phyloP scores from a whole-genome alignment of 2,113 vertebrate species.

The Brienomyrus brachyistius region DNA sequence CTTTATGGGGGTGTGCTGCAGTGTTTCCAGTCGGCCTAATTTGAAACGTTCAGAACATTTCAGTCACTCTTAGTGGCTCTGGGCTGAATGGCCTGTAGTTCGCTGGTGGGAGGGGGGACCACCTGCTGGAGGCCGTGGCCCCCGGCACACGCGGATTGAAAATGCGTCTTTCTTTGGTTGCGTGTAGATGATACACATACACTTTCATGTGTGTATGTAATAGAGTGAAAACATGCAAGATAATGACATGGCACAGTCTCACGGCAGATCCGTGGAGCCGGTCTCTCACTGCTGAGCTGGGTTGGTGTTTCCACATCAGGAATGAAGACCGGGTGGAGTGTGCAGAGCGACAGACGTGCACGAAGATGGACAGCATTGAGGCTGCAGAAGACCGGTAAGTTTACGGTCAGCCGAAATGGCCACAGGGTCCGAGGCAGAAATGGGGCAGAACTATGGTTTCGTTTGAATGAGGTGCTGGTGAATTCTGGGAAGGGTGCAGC shows the following conservation, averaged over 20 bases:
- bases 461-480: background rate
- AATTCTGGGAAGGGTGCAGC: background rate
- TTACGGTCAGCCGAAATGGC: background rate
- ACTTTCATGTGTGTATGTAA: background rate
- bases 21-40: background rate
- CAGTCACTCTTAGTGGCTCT: background rate
- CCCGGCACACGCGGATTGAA: background rate
- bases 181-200: background rate
- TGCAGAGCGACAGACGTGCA: slow-evolving; percentile 58
- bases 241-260: background rate
- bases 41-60: background rate
- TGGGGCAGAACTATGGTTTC: background rate
- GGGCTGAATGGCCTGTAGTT: background rate
- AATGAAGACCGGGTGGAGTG: slow-evolving; percentile 61
- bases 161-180: background rate
- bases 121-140: background rate
- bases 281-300: background rate
- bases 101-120: background rate
- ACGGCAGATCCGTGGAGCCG: background rate
- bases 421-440: background rate
- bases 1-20: background rate
- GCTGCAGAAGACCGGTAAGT: slow-evolving; percentile 62
- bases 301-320: slow-evolving; percentile 40
- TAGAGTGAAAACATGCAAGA: background rate
- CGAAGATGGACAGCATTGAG: slow-evolving; percentile 71